Evolutionary conservation across 2,888 invertebrate species (phyloP).

Genomic region (Muscina levida): DNA sequence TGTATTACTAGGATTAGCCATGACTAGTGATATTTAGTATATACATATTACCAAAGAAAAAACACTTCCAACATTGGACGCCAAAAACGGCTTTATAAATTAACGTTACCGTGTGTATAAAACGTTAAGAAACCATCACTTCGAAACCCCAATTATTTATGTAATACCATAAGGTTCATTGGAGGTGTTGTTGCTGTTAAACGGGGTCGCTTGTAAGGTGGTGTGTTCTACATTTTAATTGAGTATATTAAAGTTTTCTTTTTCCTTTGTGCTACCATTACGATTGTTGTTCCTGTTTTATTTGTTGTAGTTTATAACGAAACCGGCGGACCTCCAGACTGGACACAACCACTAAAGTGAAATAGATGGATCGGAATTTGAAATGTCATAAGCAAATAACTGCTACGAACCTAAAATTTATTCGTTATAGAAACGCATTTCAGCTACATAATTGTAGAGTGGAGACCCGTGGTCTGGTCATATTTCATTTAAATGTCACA

Average conservation of each 20-base stretch:
- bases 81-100: conserved; percentile 27
- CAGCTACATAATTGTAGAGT: conserved; percentile 41
- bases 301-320: too few relatives aligned
- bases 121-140: conserved; percentile 37
- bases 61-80: conserved; percentile 1
- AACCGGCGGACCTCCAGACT: neutral
- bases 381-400: conserved; percentile 1
- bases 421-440: conserved; percentile 50
- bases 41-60: conserved; percentile 7
- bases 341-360: neutral
- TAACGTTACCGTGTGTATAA: conserved; percentile 44
- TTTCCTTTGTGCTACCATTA: too few relatives aligned
- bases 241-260: conserved; percentile 3
- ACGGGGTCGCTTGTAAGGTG: neutral
- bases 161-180: neutral
- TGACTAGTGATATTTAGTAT: neutral
- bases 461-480: conserved; percentile 1
- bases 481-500: too few relatives aligned
- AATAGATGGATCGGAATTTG: conserved; percentile 7
- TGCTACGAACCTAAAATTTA: conserved; percentile 37
- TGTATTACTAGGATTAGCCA: too few relatives aligned
- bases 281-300: too few relatives aligned
- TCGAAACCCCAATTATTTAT: conserved; percentile 30
- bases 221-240: conserved; percentile 20
- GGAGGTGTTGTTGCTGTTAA: neutral